Evolutionary conservation across 1,140 invertebrate species (phyloP), one percentile per base, ranked within the genome.

Genomic region (Parasteatoda tepidariorum): DNA sequence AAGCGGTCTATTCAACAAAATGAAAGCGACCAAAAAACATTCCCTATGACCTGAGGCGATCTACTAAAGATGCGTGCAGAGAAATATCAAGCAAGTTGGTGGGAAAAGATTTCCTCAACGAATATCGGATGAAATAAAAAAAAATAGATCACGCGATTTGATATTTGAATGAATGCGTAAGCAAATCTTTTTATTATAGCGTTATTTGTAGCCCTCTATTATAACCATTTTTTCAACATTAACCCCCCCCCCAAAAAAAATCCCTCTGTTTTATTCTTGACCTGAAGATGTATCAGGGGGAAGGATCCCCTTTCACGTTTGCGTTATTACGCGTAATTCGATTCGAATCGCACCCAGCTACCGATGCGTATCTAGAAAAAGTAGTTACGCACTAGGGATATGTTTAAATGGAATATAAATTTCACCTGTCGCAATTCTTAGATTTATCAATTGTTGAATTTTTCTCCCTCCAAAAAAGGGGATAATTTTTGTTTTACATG

Each of bases 111-210:
- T 55, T 71, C 48, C 68, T 34, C 13, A 55, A 71, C 26, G 68
- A 54, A 71, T 55, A 64, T 38, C 33, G 48, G 30, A 33, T 66
- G 28, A 30, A 33, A n/a, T 28, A 28, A 55, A 71, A 71, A 70
- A 71, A 71, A 55, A 18, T 54, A 22, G 41, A 71, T 54, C 68
- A 71, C 68, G 68, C 68, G 41, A 71, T 33, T 28, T 71, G 68
- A n/a, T 71, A n/a, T 71, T 71, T 71, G 68, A 71, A 71, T 71
- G 68, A 71, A 71, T 55, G 68, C 68, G 68, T 71, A 71, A 71
- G 66, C 66, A 68, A 68, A 68, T 34, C 41, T 26, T 66, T 66
- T 66, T 64, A 64, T 66, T 66, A 66, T 66, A 28, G 31, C 62
- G 62, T 66, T 66, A 66, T 66, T 33, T 66, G 15, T n/a, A n/a